A percentile compares a stretch with the other conserved stretches of the same genome.
phyloP scores from a whole-genome alignment of 2,888 invertebrate species.

The Ormia ochracea region DNA sequence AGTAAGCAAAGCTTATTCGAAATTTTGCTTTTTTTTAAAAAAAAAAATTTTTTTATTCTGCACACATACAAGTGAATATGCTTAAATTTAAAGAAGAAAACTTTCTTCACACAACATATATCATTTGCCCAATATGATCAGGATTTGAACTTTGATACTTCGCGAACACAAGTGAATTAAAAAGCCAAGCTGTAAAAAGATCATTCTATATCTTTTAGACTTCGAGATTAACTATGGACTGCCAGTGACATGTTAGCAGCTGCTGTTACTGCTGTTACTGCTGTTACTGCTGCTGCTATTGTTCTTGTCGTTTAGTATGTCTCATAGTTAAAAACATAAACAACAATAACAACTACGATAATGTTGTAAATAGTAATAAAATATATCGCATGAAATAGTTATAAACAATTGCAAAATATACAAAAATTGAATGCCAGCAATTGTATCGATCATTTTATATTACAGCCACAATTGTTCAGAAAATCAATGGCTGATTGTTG shows the following conservation, averaged over 20 bases:
- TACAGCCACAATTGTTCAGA: constrained; percentile 13
- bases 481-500: constrained; percentile 31
- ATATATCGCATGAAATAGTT: constrained; percentile 9
- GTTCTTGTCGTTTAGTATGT: constrained; percentile 15
- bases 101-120: no score
- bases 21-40: no score
- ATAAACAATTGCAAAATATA: constrained; percentile 46
- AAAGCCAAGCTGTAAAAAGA: background rate
- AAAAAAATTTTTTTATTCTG: no score
- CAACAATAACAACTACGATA: constrained; percentile 21
- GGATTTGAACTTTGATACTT: no score
- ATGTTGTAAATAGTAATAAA: constrained; percentile 9
- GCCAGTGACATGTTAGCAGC: constrained; percentile 45
- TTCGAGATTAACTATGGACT: constrained; percentile 12
- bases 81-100: no score
- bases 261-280: background rate
- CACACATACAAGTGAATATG: no score
- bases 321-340: constrained; percentile 27
- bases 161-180: background rate
- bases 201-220: background rate
- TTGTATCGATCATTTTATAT: constrained; percentile 38
- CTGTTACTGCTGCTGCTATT: background rate
- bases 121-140: no score
- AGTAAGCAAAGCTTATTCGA: no score
- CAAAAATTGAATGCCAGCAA: constrained; percentile 33